A percentile compares a stretch with the other conserved stretches of the same genome.
phyloP scores from a whole-genome alignment of 92 coral and sea anemone genomes.

The Zoanthus gigantus region DNA sequence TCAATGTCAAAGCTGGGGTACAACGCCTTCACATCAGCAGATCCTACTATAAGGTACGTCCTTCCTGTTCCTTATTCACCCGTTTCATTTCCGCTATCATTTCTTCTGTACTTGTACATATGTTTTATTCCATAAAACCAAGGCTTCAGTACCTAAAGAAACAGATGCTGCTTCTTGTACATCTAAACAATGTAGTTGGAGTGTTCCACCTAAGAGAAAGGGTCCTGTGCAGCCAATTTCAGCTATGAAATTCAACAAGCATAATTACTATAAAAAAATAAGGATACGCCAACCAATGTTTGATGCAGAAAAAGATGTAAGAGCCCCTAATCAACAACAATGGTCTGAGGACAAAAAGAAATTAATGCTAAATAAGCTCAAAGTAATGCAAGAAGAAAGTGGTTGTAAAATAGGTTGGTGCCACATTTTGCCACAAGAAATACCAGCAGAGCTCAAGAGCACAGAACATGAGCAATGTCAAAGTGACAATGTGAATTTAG shows the following conservation, averaged over 20 bases:
- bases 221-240: conserved; percentile 44
- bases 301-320: conserved; percentile 21
- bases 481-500: background rate
- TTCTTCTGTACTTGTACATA: no score
- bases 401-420: conserved; percentile 44
- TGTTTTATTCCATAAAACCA: background rate
- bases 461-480: background rate
- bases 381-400: background rate
- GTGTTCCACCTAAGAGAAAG: conserved; percentile 61
- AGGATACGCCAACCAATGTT: conserved; percentile 1
- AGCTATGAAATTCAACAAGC: conserved; percentile 51
- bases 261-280: conserved; percentile 12
- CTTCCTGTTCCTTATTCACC: no score
- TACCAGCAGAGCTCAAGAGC: background rate
- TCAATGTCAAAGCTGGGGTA: no score
- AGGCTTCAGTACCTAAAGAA: conserved; percentile 16
- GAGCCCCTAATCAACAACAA: conserved; percentile 22
- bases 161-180: conserved; percentile 24
- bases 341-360: conserved; percentile 17
- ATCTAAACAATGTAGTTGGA: conserved; percentile 59
- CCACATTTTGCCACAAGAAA: conserved; percentile 36
- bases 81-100: no score
- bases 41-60: no score
- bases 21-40: no score
- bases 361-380: background rate